A percentile compares a stretch with the other conserved stretches of the same genome.
These are phyloP conservation scores for Synergus umbraculus DNA, from an alignment of 2,888 invertebrate genomes.

Conservation along the genomic window DNA sequence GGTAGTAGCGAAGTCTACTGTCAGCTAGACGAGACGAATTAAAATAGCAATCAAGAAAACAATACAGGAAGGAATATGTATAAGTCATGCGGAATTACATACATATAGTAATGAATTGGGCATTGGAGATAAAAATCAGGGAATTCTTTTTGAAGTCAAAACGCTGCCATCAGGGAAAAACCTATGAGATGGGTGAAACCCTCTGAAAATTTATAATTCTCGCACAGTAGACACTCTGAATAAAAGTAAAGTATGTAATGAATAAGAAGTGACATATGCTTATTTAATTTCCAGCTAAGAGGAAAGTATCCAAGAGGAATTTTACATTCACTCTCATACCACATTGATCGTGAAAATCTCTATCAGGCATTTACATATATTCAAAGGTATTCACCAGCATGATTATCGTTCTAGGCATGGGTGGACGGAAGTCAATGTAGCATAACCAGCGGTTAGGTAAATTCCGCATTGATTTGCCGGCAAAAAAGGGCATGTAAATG, in stretches of 20 bases:
- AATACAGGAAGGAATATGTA: neutral
- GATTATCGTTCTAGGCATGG: neutral
- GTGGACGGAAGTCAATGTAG: slow-evolving; percentile 29
- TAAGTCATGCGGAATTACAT: neutral
- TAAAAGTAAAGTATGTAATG: too few relatives aligned
- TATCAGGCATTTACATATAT: too few relatives aligned
- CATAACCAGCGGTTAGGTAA: slow-evolving; percentile 19
- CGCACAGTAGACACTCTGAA: too few relatives aligned
- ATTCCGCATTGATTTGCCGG: slow-evolving; percentile 1
- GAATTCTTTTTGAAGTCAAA: too few relatives aligned
- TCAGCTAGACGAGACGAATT: neutral
- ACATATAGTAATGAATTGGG: neutral
- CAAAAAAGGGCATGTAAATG: neutral
- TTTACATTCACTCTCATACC: too few relatives aligned
- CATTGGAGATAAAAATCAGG: too few relatives aligned
- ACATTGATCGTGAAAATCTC: slow-evolving; percentile 1
- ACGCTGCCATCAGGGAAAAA: too few relatives aligned
- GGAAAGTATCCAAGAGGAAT: too few relatives aligned
- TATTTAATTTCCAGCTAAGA: too few relatives aligned
- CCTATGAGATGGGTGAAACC: too few relatives aligned
- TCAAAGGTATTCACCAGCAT: neutral
- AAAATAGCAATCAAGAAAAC: slow-evolving; percentile 9
- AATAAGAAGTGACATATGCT: too few relatives aligned
- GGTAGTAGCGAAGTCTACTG: neutral
- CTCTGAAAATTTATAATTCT: too few relatives aligned